Evolutionary conservation across 2,888 invertebrate species (phyloP).

Genomic region (Hirtodrosophila trivittata): DNA sequence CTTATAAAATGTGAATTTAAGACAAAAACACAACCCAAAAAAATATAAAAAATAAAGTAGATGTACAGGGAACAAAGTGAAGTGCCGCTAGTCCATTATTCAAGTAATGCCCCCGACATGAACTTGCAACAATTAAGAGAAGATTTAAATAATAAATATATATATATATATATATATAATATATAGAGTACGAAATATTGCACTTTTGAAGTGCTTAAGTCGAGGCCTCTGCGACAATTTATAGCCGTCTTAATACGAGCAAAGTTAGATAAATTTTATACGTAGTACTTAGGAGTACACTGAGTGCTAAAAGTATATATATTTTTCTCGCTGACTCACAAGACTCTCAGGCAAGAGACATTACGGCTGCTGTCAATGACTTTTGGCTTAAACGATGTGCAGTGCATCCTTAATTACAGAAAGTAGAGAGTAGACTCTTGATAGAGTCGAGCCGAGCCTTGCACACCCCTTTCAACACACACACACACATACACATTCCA

Average conservation of each 20-base stretch:
- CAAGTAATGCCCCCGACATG: slow-evolving; percentile 37
- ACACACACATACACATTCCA: slow-evolving; percentile 5
- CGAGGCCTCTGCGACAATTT: slow-evolving; percentile 44
- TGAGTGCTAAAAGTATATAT: slow-evolving; percentile 15
- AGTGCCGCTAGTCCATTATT: slow-evolving; percentile 42
- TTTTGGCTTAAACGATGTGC: slow-evolving; percentile 62
- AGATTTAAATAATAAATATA: slow-evolving; percentile 9
- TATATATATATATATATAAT: slow-evolving; percentile 11
- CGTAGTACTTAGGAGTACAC: slow-evolving; percentile 7
- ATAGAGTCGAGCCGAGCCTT: slow-evolving; percentile 19
- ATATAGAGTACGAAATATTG: slow-evolving; percentile 38
- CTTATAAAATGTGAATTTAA: slow-evolving; percentile 10
- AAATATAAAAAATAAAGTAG: background rate
- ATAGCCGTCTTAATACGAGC: slow-evolving; percentile 40
- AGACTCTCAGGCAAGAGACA: slow-evolving; percentile 39
- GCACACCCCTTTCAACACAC: background rate
- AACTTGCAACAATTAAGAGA: slow-evolving; percentile 39
- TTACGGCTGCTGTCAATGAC: slow-evolving; percentile 69
- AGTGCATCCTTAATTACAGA: slow-evolving; percentile 71
- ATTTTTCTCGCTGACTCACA: slow-evolving; percentile 52
- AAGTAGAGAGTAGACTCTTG: slow-evolving; percentile 18
- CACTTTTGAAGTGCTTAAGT: slow-evolving; percentile 37
- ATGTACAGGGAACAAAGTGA: slow-evolving; percentile 14
- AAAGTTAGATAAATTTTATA: slow-evolving; percentile 51
- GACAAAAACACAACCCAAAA: background rate